Conservation (phyloP, 2,113 vertebrate genomes). For the Tenrec ecaudatus region DNA sequence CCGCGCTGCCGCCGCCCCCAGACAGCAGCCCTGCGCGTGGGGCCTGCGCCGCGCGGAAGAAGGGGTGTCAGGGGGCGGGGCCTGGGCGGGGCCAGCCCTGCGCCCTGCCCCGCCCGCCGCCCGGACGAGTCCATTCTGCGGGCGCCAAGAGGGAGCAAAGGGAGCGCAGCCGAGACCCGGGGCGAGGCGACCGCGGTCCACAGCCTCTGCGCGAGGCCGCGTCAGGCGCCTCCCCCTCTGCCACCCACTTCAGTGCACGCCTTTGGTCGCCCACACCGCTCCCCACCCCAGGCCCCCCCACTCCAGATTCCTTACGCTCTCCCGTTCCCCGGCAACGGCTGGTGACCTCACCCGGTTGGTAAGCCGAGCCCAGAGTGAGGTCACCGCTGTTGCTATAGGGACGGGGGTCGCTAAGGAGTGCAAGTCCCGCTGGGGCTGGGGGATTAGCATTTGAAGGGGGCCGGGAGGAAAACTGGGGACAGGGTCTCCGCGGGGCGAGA, state of each 20-base stretch:
- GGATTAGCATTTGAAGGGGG: neutral
- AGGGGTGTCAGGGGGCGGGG: constrained; percentile 81
- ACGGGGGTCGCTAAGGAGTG: constrained; percentile 69
- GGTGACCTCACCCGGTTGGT: constrained; percentile 73
- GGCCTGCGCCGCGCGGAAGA: constrained; percentile 88
- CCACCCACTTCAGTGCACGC: neutral
- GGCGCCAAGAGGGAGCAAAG: neutral
- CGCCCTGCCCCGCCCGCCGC: constrained; percentile 15
- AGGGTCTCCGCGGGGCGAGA: neutral
- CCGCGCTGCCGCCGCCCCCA: constrained; percentile 90
- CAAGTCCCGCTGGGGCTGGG: neutral
- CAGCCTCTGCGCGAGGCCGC: neutral
- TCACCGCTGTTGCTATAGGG: constrained; percentile 78
- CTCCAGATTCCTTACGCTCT: constrained; percentile 32
- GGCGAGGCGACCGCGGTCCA: neutral
- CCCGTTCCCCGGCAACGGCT: constrained; percentile 75
- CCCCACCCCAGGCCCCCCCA: neutral
- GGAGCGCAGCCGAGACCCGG: accelerated
- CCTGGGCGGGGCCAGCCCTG: constrained; percentile 44
- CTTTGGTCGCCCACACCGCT: neutral
- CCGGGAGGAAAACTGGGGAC: neutral
- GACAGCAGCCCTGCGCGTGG: constrained; percentile 89
- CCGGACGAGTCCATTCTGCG: constrained; percentile 66
- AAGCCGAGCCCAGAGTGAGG: constrained; percentile 77
- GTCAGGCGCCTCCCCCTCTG: neutral